phyloP scores from a whole-genome alignment of 2,797 vertebrate species.

The Enteromius afrohamiltoni region DNA sequence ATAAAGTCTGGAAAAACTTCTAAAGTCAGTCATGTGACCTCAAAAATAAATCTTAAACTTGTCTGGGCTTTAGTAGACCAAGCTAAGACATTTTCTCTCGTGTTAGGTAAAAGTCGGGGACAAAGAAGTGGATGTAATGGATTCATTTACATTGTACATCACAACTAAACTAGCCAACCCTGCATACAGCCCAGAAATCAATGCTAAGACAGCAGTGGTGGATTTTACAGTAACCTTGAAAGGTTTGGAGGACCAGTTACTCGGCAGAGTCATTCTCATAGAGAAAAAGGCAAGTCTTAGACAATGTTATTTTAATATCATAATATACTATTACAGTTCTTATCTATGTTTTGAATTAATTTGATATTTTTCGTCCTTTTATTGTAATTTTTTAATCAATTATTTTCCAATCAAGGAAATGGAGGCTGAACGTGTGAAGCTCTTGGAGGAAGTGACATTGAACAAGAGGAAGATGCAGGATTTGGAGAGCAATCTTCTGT shows the following conservation, averaged over 20 bases:
- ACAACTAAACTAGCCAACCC: constrained; percentile 87
- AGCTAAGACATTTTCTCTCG: not conserved
- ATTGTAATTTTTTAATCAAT: not conserved
- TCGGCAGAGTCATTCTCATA: constrained; percentile 84
- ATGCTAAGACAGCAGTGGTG: constrained; percentile 82
- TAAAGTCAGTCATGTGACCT: constrained; percentile 70
- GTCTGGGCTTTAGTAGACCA: not conserved
- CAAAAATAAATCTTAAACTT: not conserved
- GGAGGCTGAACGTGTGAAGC: constrained; percentile 83
- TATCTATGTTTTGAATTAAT: not conserved
- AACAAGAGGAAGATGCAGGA: constrained; percentile 88
- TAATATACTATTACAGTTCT: not conserved
- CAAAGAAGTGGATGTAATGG: constrained; percentile 84
- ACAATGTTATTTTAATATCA: constrained; percentile 10
- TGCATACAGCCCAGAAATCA: constrained; percentile 85
- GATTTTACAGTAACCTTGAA: constrained; percentile 86
- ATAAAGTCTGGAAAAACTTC: constrained; percentile 84
- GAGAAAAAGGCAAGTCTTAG: constrained; percentile 80
- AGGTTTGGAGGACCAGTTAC: constrained; percentile 86
- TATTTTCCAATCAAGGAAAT: constrained; percentile 74
- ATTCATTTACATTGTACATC: constrained; percentile 83
- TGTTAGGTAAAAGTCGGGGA: constrained; percentile 85
- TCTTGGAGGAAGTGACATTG: constrained; percentile 83
- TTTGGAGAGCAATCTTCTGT: constrained; percentile 86
- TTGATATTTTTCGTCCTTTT: not conserved